These are phyloP conservation scores for Lamprotornis superbus DNA, from an alignment of 2,113 vertebrate genomes.

Conservation along the genomic window DNA sequence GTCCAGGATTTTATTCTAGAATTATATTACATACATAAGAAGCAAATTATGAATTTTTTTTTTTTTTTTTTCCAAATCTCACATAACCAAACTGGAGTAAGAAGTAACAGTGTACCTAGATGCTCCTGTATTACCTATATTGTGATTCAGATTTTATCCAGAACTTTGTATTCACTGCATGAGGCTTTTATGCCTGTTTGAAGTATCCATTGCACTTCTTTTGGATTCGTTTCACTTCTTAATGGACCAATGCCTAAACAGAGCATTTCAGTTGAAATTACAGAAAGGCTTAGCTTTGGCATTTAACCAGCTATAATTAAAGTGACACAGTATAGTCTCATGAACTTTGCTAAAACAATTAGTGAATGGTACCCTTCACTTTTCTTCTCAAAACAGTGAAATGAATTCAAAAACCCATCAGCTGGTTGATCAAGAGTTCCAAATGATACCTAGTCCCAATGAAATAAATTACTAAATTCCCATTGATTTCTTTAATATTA, in stretches of 20 bases:
- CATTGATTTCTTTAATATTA: background rate
- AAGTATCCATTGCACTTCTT: background rate
- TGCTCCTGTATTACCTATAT: background rate
- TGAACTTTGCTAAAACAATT: background rate
- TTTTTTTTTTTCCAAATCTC: background rate
- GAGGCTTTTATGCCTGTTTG: background rate
- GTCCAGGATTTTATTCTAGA: background rate
- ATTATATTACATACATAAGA: background rate
- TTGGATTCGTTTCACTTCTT: background rate
- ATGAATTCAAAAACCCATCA: background rate
- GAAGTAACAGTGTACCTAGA: background rate
- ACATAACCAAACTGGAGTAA: background rate
- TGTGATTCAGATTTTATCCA: background rate
- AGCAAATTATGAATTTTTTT: background rate
- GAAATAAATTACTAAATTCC: background rate
- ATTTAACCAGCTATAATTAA: background rate
- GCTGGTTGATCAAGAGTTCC: background rate
- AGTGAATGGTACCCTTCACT: fast-evolving
- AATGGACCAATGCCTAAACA: background rate
- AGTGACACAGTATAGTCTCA: background rate
- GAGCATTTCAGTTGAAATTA: background rate
- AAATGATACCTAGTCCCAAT: background rate
- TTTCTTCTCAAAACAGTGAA: background rate
- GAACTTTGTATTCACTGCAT: background rate
- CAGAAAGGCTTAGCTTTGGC: background rate